phyloP scores from a whole-genome alignment of 2,113 vertebrate genomes.

The Phrynocephalus versicolor region DNA sequence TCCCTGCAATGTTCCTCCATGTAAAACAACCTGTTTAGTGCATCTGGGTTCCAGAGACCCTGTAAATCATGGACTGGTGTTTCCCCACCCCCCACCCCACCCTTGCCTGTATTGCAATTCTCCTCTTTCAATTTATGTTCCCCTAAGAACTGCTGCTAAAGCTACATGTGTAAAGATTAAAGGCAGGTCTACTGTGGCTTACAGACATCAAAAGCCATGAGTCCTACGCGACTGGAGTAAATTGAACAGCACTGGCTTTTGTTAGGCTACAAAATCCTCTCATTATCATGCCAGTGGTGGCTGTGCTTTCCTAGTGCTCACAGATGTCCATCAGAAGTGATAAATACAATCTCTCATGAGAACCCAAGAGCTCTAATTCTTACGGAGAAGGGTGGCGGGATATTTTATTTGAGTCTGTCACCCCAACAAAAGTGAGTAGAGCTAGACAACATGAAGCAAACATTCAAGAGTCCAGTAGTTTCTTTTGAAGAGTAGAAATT shows the following conservation, averaged over 20 bases:
- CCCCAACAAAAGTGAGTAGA: slow-evolving; percentile 6
- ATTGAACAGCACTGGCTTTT: slow-evolving; percentile 58
- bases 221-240: slow-evolving; percentile 58
- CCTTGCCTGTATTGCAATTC: slow-evolving; percentile 23
- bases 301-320: slow-evolving; percentile 60
- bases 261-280: slow-evolving; percentile 63
- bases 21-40: slow-evolving; percentile 54
- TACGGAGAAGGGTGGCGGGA: not conserved
- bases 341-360: slow-evolving; percentile 59
- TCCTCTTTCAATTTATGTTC: slow-evolving; percentile 55
- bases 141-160: slow-evolving; percentile 62
- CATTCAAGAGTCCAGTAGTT: not conserved
- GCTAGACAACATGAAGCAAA: not conserved
- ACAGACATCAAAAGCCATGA: slow-evolving; percentile 70
- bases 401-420: not conserved
- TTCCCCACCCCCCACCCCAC: not conserved
- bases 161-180: slow-evolving; percentile 72
- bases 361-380: slow-evolving; percentile 61
- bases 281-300: slow-evolving; percentile 69
- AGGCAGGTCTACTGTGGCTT: slow-evolving; percentile 63
- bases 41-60: slow-evolving; percentile 17
- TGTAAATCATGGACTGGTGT: slow-evolving; percentile 34
- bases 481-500: not conserved
- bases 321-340: slow-evolving; percentile 71
- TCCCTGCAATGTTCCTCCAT: slow-evolving; percentile 19